Evolutionary conservation across 1,140 invertebrate species (phyloP).

Genomic region (Battus philenor): DNA sequence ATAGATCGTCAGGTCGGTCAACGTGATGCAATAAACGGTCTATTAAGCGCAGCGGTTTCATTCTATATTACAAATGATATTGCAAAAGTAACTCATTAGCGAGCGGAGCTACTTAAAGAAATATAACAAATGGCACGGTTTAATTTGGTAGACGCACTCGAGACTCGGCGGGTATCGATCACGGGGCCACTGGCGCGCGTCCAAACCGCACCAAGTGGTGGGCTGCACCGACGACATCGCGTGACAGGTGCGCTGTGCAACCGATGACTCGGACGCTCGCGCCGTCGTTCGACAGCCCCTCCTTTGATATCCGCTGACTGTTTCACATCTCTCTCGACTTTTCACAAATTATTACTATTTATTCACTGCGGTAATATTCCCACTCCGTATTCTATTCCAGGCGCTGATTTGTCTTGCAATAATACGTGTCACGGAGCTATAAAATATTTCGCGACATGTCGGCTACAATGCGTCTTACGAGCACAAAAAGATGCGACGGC

Average conservation of each 20-base stretch:
- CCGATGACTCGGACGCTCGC: conserved; percentile 56
- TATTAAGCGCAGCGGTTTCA: background rate
- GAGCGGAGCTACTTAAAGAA: conserved; percentile 57
- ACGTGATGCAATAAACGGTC: background rate
- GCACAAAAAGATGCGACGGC: conserved; percentile 43
- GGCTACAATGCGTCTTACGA: conserved; percentile 24
- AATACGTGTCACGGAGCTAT: conserved; percentile 9
- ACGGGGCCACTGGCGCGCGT: conserved; percentile 55
- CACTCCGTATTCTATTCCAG: conserved; percentile 4
- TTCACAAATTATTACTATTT: conserved; percentile 12
- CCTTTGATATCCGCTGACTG: conserved; percentile 36
- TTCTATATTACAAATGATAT: background rate
- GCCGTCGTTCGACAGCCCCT: conserved; percentile 36
- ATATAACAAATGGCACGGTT: conserved; percentile 71
- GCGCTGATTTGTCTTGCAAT: conserved; percentile 10
- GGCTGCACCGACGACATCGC: conserved; percentile 54
- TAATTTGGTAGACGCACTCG: conserved; percentile 71
- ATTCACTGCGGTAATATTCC: conserved; percentile 13
- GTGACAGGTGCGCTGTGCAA: conserved; percentile 68
- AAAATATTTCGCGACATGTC: conserved; percentile 11
- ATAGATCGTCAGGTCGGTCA: too few relatives aligned
- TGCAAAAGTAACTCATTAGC: conserved; percentile 42
- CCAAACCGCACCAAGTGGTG: conserved; percentile 64
- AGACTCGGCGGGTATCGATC: conserved; percentile 65
- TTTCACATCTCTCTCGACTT: conserved; percentile 13